phyloP scores from a whole-genome alignment of 1,140 invertebrate species.

The Gonioctena quinquepunctata region DNA sequence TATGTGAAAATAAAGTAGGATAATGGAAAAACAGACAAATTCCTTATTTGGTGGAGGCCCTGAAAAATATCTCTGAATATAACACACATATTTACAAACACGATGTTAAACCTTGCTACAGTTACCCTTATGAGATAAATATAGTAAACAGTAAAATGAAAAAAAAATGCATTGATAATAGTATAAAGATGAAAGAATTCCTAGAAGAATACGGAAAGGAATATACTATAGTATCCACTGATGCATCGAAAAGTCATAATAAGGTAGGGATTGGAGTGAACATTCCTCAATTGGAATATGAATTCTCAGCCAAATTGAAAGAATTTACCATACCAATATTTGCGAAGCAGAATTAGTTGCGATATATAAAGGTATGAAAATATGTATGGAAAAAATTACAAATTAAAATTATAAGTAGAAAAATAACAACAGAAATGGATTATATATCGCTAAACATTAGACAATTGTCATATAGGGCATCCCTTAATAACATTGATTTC shows the following conservation, averaged over 20 bases:
- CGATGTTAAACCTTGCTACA: background rate
- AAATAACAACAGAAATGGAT: too few species aligned
- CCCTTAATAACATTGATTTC: background rate
- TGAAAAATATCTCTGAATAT: background rate
- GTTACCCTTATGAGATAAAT: background rate
- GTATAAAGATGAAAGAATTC: background rate
- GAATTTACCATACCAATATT: background rate
- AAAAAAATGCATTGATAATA: background rate
- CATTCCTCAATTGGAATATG: background rate
- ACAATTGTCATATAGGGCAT: background rate
- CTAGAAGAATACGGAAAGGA: background rate
- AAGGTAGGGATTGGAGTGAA: background rate
- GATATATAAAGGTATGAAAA: background rate
- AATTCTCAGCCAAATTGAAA: background rate
- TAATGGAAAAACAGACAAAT: background rate
- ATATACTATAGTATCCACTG: background rate
- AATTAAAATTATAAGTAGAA: constrained; percentile 17
- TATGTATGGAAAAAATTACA: constrained; percentile 8
- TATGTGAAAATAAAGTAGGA: background rate
- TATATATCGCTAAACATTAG: background rate
- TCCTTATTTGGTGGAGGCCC: background rate
- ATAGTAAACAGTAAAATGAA: background rate
- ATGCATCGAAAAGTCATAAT: background rate
- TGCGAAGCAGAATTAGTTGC: background rate
- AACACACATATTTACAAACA: background rate